Conservation (phyloP, 1,140 invertebrate species). For the Bathynomus jamesi region DNA sequence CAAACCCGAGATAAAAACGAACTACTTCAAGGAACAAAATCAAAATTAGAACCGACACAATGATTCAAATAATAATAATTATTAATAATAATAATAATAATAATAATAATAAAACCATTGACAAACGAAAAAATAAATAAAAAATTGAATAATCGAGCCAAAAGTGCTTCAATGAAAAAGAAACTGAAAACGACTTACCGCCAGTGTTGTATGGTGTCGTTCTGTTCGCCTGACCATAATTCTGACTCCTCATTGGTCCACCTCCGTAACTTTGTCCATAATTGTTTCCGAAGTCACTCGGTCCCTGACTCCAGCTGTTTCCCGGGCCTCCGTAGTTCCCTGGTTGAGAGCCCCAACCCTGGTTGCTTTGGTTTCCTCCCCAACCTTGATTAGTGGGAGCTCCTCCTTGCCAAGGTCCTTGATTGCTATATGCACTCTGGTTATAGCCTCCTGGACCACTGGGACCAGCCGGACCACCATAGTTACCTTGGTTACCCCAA, state of each 20-base stretch:
- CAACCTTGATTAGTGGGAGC: slow-evolving; percentile 27
- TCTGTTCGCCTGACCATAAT: slow-evolving; percentile 24
- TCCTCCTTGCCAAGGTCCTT: slow-evolving; percentile 28
- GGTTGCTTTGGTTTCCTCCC: slow-evolving; percentile 31
- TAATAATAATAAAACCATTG: too few relatives aligned
- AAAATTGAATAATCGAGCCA: too few relatives aligned
- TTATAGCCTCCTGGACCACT: slow-evolving; percentile 22
- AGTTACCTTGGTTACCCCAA: slow-evolving; percentile 28
- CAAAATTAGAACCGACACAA: too few relatives aligned
- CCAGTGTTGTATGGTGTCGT: slow-evolving; percentile 25
- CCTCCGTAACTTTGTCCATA: slow-evolving; percentile 35
- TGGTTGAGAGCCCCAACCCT: slow-evolving; percentile 24
- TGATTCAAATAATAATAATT: too few relatives aligned
- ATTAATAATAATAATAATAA: too few relatives aligned
- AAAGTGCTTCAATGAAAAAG: too few relatives aligned
- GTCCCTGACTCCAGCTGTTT: slow-evolving; percentile 28
- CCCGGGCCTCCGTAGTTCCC: slow-evolving; percentile 26
- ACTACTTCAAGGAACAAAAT: too few relatives aligned
- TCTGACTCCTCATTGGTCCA: slow-evolving; percentile 32
- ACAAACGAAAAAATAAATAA: neutral
- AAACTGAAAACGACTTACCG: too few relatives aligned
- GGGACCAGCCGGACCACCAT: slow-evolving; percentile 21
- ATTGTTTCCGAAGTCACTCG: slow-evolving; percentile 35
- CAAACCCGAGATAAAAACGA: too few relatives aligned
- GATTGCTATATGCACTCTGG: slow-evolving; percentile 28